phyloP scores from a whole-genome alignment of 64 coral and sea anemone genomes.

The Actinia equina region DNA sequence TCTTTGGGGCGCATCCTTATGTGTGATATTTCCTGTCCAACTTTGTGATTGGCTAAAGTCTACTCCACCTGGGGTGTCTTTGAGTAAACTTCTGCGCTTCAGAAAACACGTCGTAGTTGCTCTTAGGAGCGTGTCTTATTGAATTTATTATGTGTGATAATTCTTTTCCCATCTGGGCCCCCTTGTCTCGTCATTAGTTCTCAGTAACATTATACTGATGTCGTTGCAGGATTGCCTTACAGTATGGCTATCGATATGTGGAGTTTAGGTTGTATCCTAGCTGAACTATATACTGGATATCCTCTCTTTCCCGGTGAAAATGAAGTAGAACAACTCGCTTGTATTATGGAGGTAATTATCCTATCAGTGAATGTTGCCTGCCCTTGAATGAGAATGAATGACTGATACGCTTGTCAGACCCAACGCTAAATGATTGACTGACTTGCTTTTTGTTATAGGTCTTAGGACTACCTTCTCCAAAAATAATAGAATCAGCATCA shows the following conservation, averaged over 20 bases:
- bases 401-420: too few species aligned
- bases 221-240: conserved; percentile 75
- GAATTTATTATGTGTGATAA: too few species aligned
- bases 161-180: too few species aligned
- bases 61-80: too few species aligned
- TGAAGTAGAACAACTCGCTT: conserved; percentile 95
- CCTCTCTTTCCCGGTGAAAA: conserved; percentile 98
- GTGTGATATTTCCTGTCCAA: too few species aligned
- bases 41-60: too few species aligned
- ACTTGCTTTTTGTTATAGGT: conserved; percentile 31
- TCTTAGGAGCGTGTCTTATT: too few species aligned
- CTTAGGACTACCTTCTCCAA: conserved; percentile 61
- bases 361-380: neutral
- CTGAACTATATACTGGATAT: conserved; percentile 94
- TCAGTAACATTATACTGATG: neutral
- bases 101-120: too few species aligned
- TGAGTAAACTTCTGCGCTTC: too few species aligned
- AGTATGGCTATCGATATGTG: conserved; percentile 97
- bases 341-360: conserved; percentile 95
- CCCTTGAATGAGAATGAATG: neutral
- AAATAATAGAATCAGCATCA: conserved; percentile 68
- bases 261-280: conserved; percentile 97
- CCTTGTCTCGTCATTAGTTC: neutral
- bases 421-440: neutral
- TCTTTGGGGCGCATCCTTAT: too few species aligned